Base-by-base conservation (phyloP, 2,888 invertebrate genomes). In the Drosophila kuntzei region DNA sequence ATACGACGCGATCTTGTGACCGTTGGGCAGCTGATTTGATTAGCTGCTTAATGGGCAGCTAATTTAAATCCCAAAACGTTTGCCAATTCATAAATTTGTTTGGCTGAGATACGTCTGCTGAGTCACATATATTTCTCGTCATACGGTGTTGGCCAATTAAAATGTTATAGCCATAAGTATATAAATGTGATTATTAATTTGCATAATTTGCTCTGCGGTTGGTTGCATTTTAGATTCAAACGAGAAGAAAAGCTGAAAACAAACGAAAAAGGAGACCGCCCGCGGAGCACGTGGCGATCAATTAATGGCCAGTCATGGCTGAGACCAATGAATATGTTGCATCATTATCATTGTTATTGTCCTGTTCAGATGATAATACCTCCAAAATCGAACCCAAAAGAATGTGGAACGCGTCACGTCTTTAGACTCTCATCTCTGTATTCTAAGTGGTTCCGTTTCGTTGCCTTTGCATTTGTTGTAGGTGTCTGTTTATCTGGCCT, bases 341-440 rank as follows among this genome's bases (percentile, higher is more conserved):
- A 72, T 68, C 86, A 86, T 86, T 86, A 88, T 85, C 85, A 80
- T 66, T 61, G 70, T 86, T 83, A 88, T 88, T 82, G 78, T 86
- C 80, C 88, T 85, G 83, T 86, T 62, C 66, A 39, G 64, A 49
- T 59, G 86, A 84, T 85, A 82, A 65, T 51, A 22, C 14, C 12
- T 22, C 22, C 53, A 18, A 43, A 20, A 18, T 7, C 18, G 43
- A 46, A 27, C 37, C 54, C n/a, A 49, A 63, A 60, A 63, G 62
- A 67, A 77, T 72, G 49, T 57, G 61, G 71, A 36, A 59, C 64
- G 57, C 77, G 61, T 79, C 57, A 70, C 53, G 37, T 22, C 44
- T 64, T 63, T 9, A 39, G 8, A 6, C 20, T 14, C 9, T 55
- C 20, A 9, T 37, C 12, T 22, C 14, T 39, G 34, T 36, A 27